Conservation (phyloP, 2,888 invertebrate species). For the Conistra vaccinii region DNA sequence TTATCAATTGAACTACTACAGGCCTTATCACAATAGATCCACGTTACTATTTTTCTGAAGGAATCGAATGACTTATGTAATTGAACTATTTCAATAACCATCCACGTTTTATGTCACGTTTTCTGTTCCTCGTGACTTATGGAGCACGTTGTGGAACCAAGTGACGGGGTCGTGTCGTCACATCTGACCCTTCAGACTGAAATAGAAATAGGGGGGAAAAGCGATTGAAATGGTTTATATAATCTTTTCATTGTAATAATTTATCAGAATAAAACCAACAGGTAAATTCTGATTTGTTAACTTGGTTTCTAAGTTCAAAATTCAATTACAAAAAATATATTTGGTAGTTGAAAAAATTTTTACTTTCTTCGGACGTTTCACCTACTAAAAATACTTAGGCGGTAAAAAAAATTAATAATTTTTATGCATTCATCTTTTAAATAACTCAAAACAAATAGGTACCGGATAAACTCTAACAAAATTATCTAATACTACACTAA, state of each 20-base stretch:
- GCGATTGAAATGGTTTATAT: constrained; percentile 2
- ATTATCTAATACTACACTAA: constrained; percentile 1
- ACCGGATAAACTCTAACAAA: constrained; percentile 8
- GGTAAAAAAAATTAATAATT: too few species aligned
- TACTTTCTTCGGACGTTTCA: not conserved
- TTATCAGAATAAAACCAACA: not conserved
- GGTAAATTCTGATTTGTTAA: not conserved
- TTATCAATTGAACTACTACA: constrained; percentile 13
- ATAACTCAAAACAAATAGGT: not conserved
- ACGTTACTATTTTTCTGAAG: constrained; percentile 5
- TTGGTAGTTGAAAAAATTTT: not conserved
- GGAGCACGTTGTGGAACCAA: constrained; percentile 32
- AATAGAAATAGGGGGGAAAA: constrained; percentile 19
- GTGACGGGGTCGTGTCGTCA: constrained; percentile 18
- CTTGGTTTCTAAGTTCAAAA: not conserved
- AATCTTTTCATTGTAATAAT: not conserved
- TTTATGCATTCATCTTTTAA: not conserved
- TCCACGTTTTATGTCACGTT: constrained; percentile 47
- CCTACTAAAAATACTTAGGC: too few species aligned
- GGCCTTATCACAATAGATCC: not conserved
- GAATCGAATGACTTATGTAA: constrained; percentile 28
- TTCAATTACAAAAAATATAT: not conserved
- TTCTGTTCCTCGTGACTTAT: constrained; percentile 30
- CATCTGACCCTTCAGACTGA: constrained; percentile 26
- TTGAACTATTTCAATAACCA: constrained; percentile 42